Base-by-base conservation (phyloP, 2,888 invertebrate species). In the Drosophila cracens region DNA sequence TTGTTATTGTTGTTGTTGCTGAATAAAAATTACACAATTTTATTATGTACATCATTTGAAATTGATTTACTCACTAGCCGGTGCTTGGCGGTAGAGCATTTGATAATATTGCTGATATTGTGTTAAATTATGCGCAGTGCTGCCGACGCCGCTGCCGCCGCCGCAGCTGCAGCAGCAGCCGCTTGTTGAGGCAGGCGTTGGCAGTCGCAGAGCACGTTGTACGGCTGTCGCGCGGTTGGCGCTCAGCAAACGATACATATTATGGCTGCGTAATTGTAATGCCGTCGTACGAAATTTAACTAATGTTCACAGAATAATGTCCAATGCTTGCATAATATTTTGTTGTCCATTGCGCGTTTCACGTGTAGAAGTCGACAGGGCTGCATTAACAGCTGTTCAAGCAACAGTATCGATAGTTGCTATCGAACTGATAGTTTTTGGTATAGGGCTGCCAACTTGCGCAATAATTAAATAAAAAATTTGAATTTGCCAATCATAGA, bases 241-340 rank as follows among this genome's bases (percentile, higher is more conserved):
- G 65, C 87, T 76, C 51, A 92, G 74, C 71, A 92, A 73, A 51
- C 93, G 92, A 79, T 92, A 92, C 92, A 92, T 46, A 46, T 93
- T 81, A 74, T 83, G 56, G 34, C 18, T 57, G 16, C 25, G 21
- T 46, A 72, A 68, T 49, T 64, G 61, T 58, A 76, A 58, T 38
- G 67, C 62, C 62, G 61, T 46, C 2, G 13, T 31, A 38, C n/a
- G 31, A 46, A 40, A 51, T 68, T 72, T 74, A 60, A 31, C 72
- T 66, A 67, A 53, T 76, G 81, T 81, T 82, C 68, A 80, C 65
- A 73, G 56, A 83, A 62, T 53, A 68, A 53, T 68, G 65, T 64
- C 58, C 65, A 54, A 56, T 25, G 75, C 91, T 92, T 92, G 91
- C 91, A 91, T 91, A 91, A 91, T 90, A 88, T 81, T 82, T 70